These are phyloP conservation scores for Rhyzopertha dominica DNA, from an alignment of 1,140 invertebrate genomes.

Conservation along the genomic window DNA sequence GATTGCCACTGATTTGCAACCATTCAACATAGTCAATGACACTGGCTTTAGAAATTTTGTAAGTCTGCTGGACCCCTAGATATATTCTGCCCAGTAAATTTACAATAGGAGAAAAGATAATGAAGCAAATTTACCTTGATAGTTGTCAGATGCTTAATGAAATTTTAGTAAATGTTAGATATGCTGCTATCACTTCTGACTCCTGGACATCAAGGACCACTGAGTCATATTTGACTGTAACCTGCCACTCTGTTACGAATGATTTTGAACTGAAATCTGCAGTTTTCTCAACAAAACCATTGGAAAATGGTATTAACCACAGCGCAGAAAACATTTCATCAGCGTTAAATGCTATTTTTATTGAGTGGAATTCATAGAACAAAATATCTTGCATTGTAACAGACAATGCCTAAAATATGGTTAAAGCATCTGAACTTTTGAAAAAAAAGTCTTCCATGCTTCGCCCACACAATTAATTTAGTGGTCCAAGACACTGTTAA, in stretches of 20 bases:
- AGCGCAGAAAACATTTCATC: no score
- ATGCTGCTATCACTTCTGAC: slow-evolving; percentile 14
- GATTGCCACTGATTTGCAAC: slow-evolving; percentile 27
- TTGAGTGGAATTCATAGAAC: no score
- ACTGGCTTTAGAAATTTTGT: slow-evolving; percentile 24
- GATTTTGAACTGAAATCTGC: slow-evolving; percentile 10
- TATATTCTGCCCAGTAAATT: slow-evolving; percentile 25
- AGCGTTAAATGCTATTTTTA: background rate
- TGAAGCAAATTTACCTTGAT: slow-evolving; percentile 3
- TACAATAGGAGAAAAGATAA: slow-evolving; percentile 11
- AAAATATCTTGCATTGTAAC: no score
- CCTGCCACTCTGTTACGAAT: slow-evolving; percentile 10
- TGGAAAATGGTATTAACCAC: slow-evolving; percentile 10
- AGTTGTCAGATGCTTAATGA: slow-evolving; percentile 3
- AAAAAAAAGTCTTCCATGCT: no score
- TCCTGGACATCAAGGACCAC: slow-evolving; percentile 12
- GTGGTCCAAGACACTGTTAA: no score
- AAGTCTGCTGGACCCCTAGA: slow-evolving; percentile 20
- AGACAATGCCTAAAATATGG: no score
- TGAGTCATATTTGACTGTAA: slow-evolving; percentile 17
- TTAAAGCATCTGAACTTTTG: no score
- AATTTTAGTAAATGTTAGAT: slow-evolving; percentile 4
- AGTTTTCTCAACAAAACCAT: slow-evolving; percentile 10
- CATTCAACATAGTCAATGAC: slow-evolving; percentile 31
- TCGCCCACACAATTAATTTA: no score